Base-by-base conservation (phyloP, 2,797 vertebrate species). In the Epinephelus awoara region DNA sequence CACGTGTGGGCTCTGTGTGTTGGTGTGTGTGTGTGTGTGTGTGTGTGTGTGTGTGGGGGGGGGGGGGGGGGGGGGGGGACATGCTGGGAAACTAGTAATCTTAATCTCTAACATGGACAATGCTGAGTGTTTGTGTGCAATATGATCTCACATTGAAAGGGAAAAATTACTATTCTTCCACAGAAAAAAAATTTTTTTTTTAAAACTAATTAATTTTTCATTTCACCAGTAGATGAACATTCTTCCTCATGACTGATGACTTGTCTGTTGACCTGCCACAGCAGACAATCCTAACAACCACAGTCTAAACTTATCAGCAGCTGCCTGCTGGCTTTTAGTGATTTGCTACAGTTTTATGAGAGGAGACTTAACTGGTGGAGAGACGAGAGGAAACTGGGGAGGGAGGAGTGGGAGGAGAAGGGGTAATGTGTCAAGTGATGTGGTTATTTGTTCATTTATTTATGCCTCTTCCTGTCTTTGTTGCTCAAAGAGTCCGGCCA, bases 391-490 rank as follows among this genome's bases (percentile, higher is more conserved):
- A 85, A 75, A 49, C 40, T 38, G 15, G 54, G 69, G 47, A 34
- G n/a, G 34, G 44, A n/a, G 42, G 47, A 56, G 18, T 19, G 5
- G 44, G 58, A 62, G 27, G 46, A 58, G 64, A 46, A 6, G 40
- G 77, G 63, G 59, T 52, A 63, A 80, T 67, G 58, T 82, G 76
- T 78, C 78, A 67, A 76, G 77, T 62, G 19, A 61, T 72, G 73
- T 70, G 84, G 87, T 89, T 83, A 91, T 95, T 94, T 93, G 86
- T 90, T 93, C 85, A 90, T 89, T 93, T 92, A 93, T 95, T 94
- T 91, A 92, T 88, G 89, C 54, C 82, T 88, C 90, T 96, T 96
- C 95, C 95, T 93, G 93, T 90, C 93, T 95, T 95, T 95, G 94
- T 95, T 89, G 61, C 58, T 81, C 47, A 67, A 4, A 44, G 64